These are phyloP conservation scores for Macrotrachela quadricornifera DNA, from an alignment of 1,140 invertebrate genomes.

Conservation along the genomic window DNA sequence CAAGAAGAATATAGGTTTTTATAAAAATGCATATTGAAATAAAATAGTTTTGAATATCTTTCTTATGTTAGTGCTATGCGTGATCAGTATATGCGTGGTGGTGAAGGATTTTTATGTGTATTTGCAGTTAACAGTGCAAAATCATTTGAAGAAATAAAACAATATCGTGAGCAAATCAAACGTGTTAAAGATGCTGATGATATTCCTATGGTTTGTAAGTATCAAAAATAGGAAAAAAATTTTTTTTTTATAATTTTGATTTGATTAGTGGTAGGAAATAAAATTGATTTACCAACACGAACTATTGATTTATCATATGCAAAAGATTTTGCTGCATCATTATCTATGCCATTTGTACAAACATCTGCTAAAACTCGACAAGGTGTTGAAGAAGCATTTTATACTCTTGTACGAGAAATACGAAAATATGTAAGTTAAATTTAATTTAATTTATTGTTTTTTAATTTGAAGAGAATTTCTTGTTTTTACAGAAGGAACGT, in stretches of 20 bases:
- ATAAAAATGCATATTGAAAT: neutral
- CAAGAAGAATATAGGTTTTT: constrained; percentile 81
- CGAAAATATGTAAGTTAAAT: constrained; percentile 44
- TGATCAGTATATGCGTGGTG: constrained; percentile 92
- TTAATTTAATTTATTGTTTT: too few relatives aligned
- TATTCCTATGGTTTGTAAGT: constrained; percentile 78
- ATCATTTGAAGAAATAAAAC: constrained; percentile 88
- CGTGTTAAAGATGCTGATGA: constrained; percentile 97
- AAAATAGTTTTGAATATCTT: neutral
- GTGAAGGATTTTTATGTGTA: constrained; percentile 76
- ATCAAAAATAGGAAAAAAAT: constrained; percentile 4
- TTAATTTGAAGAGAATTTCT: too few relatives aligned
- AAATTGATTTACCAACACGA: constrained; percentile 77
- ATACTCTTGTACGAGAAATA: constrained; percentile 91
- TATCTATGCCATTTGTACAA: constrained; percentile 90
- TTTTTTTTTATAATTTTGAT: constrained; percentile 2
- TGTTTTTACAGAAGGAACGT: too few relatives aligned
- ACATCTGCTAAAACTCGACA: constrained; percentile 86
- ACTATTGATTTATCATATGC: constrained; percentile 70
- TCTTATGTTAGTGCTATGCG: constrained; percentile 61
- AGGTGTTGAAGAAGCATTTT: constrained; percentile 98
- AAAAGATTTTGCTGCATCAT: constrained; percentile 71
- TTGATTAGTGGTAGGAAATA: constrained; percentile 78
- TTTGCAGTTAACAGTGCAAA: constrained; percentile 97
- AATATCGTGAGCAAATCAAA: constrained; percentile 92